A percentile compares a stretch with the other conserved stretches of the same genome.
Conservation (phyloP, 2,113 vertebrate species). For the Cygnus buccinator region DNA sequence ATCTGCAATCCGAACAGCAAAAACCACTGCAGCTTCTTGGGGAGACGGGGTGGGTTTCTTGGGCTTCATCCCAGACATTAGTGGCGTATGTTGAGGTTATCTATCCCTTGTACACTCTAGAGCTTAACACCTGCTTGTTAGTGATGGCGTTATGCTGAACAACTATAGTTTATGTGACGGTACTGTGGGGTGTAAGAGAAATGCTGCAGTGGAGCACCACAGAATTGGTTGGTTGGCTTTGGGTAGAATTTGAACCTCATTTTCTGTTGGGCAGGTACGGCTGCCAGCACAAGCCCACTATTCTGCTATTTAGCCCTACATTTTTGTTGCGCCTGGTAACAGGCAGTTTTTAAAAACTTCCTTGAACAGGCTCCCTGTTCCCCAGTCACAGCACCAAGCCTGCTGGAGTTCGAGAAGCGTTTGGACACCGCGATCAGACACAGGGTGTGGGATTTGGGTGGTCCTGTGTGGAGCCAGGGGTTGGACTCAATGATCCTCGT, state of each 20-base stretch:
- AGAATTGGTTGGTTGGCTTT: neutral
- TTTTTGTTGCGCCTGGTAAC: neutral
- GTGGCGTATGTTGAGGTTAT: neutral
- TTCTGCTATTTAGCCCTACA: neutral
- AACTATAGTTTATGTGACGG: neutral
- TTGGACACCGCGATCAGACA: too few relatives aligned
- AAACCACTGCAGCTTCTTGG: neutral
- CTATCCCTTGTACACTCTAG: rapidly evolving
- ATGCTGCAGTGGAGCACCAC: neutral
- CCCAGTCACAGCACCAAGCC: too few relatives aligned
- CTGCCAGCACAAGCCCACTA: neutral
- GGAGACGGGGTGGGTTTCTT: rapidly evolving
- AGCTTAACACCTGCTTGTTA: neutral
- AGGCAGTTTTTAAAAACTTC: neutral
- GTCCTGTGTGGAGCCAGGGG: too few relatives aligned
- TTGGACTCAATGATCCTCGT: too few relatives aligned
- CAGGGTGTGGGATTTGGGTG: too few relatives aligned
- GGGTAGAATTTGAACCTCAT: neutral
- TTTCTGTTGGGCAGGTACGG: neutral
- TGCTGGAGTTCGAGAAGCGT: too few relatives aligned
- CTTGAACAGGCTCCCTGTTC: too few relatives aligned
- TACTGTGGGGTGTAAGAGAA: neutral
- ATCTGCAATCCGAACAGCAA: neutral
- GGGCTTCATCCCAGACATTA: neutral
- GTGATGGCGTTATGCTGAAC: neutral